Conservation (phyloP, 2,888 invertebrate genomes). For the Melikaiella ostensackeni region DNA sequence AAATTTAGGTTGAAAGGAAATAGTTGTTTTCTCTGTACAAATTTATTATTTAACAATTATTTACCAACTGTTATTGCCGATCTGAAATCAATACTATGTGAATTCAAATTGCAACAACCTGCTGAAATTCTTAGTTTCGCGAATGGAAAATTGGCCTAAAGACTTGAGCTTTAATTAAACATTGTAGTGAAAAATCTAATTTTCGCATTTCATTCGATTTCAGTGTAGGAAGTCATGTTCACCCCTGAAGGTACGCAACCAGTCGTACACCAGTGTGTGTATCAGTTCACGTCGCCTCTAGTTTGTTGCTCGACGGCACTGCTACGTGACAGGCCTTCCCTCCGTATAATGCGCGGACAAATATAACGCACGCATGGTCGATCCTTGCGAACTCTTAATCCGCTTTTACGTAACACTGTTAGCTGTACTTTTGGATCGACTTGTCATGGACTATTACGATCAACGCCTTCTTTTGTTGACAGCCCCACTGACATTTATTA, state of each 20-base stretch:
- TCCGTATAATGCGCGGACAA: background rate
- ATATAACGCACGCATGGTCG: conserved; percentile 13
- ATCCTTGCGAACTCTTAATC: background rate
- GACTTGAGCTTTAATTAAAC: background rate
- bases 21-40: too few relatives aligned
- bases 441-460: background rate
- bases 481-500: conserved; percentile 1
- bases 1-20: too few relatives aligned
- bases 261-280: background rate
- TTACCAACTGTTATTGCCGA: too few relatives aligned
- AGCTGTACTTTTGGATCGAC: background rate
- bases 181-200: background rate
- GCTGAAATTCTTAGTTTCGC: too few relatives aligned
- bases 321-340: background rate
- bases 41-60: too few relatives aligned
- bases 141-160: too few relatives aligned
- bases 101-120: too few relatives aligned
- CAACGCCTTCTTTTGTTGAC: background rate
- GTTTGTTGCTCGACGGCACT: background rate
- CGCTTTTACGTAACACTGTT: conserved; percentile 3
- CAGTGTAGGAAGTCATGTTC: background rate
- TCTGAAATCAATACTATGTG: too few relatives aligned
- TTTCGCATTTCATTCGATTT: background rate
- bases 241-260: background rate
- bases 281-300: background rate